phyloP scores from a whole-genome alignment of 2,888 invertebrate species.

The Eudemis profundana region DNA sequence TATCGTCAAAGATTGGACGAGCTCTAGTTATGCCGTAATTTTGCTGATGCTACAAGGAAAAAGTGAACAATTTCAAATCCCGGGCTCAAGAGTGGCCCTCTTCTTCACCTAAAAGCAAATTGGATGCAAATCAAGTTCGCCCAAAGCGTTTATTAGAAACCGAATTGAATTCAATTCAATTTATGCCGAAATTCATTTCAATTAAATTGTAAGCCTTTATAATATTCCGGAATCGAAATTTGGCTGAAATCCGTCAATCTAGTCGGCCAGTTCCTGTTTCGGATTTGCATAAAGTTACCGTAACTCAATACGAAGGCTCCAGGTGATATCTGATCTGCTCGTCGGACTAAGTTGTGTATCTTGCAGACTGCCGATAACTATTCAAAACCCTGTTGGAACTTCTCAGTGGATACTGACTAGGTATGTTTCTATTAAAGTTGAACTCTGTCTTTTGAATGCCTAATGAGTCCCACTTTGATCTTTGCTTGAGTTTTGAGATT shows the following conservation, averaged over 20 bases:
- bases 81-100: background rate
- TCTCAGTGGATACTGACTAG: background rate
- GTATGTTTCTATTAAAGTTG: conserved; percentile 2
- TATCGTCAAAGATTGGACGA: too few species aligned
- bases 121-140: conserved; percentile 20
- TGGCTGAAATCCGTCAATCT: conserved; percentile 18
- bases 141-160: conserved; percentile 10
- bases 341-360: conserved; percentile 9
- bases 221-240: conserved; percentile 27
- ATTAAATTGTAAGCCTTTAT: conserved; percentile 28
- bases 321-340: conserved; percentile 21
- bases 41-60: background rate
- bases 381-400: background rate
- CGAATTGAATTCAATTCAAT: conserved; percentile 24
- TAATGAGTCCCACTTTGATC: background rate
- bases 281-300: conserved; percentile 36
- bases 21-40: too few species aligned
- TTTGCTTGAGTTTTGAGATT: too few species aligned
- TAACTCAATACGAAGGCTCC: conserved; percentile 23
- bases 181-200: conserved; percentile 18
- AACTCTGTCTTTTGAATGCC: background rate
- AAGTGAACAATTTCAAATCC: conserved; percentile 4
- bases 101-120: conserved; percentile 12
- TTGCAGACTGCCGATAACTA: conserved; percentile 11
- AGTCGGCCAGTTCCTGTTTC: conserved; percentile 16